Base-by-base conservation (phyloP, 2,888 invertebrate genomes). In the Gasteruption jaculator region DNA sequence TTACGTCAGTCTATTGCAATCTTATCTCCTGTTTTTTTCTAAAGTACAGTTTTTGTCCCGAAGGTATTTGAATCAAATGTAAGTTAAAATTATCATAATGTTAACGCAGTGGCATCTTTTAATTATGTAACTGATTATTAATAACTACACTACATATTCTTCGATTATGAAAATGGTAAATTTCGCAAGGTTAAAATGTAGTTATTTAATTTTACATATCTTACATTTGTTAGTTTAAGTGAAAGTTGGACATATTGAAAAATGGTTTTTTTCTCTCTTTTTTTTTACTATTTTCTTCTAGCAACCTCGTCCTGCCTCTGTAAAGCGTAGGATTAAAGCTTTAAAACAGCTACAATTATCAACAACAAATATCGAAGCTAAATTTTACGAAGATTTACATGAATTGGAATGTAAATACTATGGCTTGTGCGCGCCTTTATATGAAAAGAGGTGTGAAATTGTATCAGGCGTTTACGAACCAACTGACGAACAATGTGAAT, bases 361-460 rank as follows among this genome's bases (percentile, higher is more conserved):
- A 58, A 82, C 86, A 33, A 86, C 88, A 5, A 82, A 90, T 61
- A 78, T 94, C 41, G 95, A 96, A 72, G 86, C 91, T 1, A 83
- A 91, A 64, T 94, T 97, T 74, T 96, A 94, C 72, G 83, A 86
- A 60, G 92, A 94, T 63, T 89, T 99, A 26, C 95, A 96, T 66
- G 82, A 83, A 15, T 77, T 99, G 37, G 97, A 99, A 74, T 86
- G 87, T 74, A 87, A 89, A 72, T 95, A 91, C 70, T 86, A 89
- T 62, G 79, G 82, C 54, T 73, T 85, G 53, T 92, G 89, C 71
- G 78, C 80, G 42, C 84, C 86, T 2, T 71, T 87, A 29, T 88
- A 86, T 72, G 86, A 88, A 56, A 86, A 90, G 74, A 76, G 83
- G 39, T 74, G 76, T 45, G 73, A 74, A 54, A 81, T 84, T 33